Conservation (phyloP, 2,797 vertebrate species). For the Adrianichthys oophorus region DNA sequence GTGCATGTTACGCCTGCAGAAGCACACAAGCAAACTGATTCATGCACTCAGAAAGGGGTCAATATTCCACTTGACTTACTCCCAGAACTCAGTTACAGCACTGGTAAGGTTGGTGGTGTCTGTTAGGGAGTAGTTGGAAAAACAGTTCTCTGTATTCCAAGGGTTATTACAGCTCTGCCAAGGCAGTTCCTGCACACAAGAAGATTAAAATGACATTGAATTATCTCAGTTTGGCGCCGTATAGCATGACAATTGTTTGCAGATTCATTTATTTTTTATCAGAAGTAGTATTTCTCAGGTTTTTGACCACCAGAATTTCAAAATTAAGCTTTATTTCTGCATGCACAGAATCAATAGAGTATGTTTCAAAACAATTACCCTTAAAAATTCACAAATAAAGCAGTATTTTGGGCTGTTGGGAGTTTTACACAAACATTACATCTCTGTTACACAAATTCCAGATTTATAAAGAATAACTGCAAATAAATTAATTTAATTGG, state of each 20-base stretch:
- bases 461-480: background rate
- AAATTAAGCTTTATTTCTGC: too few species aligned
- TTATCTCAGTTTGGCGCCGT: background rate
- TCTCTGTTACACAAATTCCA: background rate
- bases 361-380: too few species aligned
- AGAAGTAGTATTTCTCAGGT: too few species aligned
- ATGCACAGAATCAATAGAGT: too few species aligned
- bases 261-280: too few species aligned
- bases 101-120: conserved; percentile 91
- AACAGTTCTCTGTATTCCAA: conserved; percentile 90
- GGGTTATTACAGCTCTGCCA: conserved; percentile 89
- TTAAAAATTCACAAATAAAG: background rate
- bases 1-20: conserved; percentile 88
- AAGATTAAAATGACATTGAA: background rate
- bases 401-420: background rate
- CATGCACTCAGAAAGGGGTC: background rate
- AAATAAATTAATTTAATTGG: background rate
- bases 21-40: conserved; percentile 3
- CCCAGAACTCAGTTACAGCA: conserved; percentile 92
- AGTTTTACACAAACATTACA: background rate
- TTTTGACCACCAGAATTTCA: too few species aligned
- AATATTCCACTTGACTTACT: conserved; percentile 75
- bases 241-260: too few species aligned
- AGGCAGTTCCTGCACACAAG: conserved; percentile 80
- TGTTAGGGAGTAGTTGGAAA: conserved; percentile 88